Evolutionary conservation across 1,140 invertebrate species (phyloP).

Genomic region (Habropoda laboriosa): DNA sequence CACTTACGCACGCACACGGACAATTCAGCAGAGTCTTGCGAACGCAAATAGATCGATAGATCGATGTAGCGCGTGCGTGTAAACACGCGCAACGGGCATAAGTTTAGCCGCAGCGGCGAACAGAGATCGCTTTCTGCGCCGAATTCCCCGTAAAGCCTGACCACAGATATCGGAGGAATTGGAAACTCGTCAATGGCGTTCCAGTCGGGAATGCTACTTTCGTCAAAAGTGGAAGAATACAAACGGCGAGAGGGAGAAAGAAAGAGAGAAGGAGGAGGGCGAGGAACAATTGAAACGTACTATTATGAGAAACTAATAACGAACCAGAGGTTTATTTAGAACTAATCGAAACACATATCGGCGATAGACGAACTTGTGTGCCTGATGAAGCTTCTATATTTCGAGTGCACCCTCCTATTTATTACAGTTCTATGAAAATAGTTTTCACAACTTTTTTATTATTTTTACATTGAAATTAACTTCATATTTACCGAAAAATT

Average conservation of each 20-base stretch:
- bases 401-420: not conserved
- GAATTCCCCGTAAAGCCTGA: slow-evolving; percentile 29
- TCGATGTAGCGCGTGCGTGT: slow-evolving; percentile 20
- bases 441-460: no score
- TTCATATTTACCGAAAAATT: no score
- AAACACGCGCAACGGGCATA: slow-evolving; percentile 31
- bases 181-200: slow-evolving; percentile 26
- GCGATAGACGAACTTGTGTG: not conserved
- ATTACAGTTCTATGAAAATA: not conserved
- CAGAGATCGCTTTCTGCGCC: slow-evolving; percentile 21
- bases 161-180: slow-evolving; percentile 15
- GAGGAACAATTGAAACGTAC: not conserved
- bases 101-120: slow-evolving; percentile 31
- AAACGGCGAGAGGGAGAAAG: not conserved
- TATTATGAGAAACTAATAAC: slow-evolving; percentile 35
- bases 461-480: no score
- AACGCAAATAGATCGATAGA: slow-evolving; percentile 36
- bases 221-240: slow-evolving; percentile 14
- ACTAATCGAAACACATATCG: not conserved
- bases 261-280: not conserved
- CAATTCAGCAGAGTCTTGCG: not conserved
- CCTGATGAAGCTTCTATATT: not conserved
- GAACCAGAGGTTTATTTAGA: not conserved
- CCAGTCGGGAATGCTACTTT: slow-evolving; percentile 22
- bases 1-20: no score